Base-by-base conservation (phyloP, 2,113 vertebrate species). In the Fregetta grallaria region DNA sequence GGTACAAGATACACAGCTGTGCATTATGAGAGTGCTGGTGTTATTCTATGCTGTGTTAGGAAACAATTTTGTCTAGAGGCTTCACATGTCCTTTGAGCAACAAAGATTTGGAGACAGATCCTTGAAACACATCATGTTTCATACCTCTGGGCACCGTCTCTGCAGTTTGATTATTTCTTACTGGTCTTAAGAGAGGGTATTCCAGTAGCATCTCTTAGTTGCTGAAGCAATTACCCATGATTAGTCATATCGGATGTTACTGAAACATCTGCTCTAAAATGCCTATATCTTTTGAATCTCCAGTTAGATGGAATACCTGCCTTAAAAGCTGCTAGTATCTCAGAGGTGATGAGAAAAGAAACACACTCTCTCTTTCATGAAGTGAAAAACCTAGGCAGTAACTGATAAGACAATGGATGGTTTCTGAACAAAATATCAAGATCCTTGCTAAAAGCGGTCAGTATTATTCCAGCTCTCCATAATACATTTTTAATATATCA, bases 1-100 rank as follows among this genome's bases (percentile, higher is more conserved):
- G 81, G 82, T 90, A 96, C 76, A 78, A 81, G 91, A 87, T 38
- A 91, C 74, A 72, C 94, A 96, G 92, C 73, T 95, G 96, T 87
- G 49, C 66, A 76, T 76, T 94, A 50, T 38, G 53, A 94, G 80
- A 92, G 70, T 40, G 80, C 77, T 58, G 83, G 95, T 82, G 89
- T 65, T 95, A 44, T 71, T 93, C 92, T 88, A 10, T 75, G 61
- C 53, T 81, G 61, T 72, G 86, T 13, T 92, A 76, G 76, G 49
- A 95, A 94, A 79, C 34, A 81, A 26, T 85, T 89, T 84, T 79
- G 44, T 97, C 86, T 76, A 82, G 80, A 76, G 86, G 94, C n/a
- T 90, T 92, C 91, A 68, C 30, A 19, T 70, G 50, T 70, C 76
- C 84, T 94, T 82, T 94, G 53, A 94, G 74, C 70, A 95, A 58